Evolutionary conservation across 2,888 invertebrate species (phyloP).

Genomic region (Drepana falcataria): DNA sequence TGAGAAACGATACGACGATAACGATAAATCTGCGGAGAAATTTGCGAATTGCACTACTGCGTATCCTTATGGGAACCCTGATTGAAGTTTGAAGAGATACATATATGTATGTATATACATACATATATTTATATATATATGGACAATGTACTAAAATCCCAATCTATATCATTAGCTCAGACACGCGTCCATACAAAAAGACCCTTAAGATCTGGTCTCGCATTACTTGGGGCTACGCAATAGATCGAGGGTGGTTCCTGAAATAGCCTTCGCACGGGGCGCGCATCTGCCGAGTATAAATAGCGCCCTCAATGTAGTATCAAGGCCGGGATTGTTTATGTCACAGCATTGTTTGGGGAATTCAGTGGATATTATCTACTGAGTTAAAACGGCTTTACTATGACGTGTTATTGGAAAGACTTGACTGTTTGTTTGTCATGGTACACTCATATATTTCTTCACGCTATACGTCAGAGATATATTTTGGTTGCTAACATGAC

Average conservation of each 20-base stretch:
- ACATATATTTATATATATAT: neutral
- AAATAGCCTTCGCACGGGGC: slow-evolving; percentile 69
- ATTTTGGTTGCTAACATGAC: too few species aligned
- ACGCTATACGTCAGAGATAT: too few species aligned
- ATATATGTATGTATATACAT: too few species aligned
- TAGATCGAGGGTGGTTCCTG: slow-evolving; percentile 44
- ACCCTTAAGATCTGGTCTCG: slow-evolving; percentile 19
- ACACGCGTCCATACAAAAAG: slow-evolving; percentile 23
- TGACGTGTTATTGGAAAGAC: too few species aligned
- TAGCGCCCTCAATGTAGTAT: slow-evolving; percentile 75
- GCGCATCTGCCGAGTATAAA: slow-evolving; percentile 66
- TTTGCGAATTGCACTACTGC: too few species aligned
- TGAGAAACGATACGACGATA: too few species aligned
- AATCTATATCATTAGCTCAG: slow-evolving; percentile 2
- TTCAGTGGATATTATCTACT: slow-evolving; percentile 8
- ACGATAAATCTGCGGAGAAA: too few species aligned
- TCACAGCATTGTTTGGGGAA: slow-evolving; percentile 19
- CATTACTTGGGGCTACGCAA: slow-evolving; percentile 26
- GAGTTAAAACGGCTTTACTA: too few species aligned
- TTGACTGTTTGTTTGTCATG: too few species aligned
- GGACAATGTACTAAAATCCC: neutral
- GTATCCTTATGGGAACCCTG: too few species aligned
- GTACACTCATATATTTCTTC: too few species aligned
- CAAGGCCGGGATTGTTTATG: slow-evolving; percentile 70
- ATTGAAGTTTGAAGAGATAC: too few species aligned